A percentile compares a stretch with the other conserved stretches of the same genome.
Evolutionary conservation across 2,888 invertebrate genomes (phyloP).

Genomic region (Cheilosia grossa): DNA sequence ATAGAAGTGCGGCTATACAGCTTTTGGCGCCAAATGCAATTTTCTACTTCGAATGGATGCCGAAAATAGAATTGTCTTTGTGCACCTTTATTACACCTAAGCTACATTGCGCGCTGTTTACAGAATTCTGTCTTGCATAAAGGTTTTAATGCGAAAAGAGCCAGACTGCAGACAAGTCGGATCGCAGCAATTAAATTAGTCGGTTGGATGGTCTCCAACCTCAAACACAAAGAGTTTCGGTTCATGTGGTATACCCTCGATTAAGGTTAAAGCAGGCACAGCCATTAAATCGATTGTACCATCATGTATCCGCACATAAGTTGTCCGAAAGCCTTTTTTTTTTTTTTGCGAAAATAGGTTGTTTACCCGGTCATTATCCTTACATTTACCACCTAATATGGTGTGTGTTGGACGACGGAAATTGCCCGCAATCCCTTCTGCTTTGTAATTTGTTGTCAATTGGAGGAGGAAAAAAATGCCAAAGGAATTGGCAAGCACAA

Average conservation of each 20-base stretch:
- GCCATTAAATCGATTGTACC: not conserved
- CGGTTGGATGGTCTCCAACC: conserved; percentile 25
- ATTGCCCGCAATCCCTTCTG: conserved; percentile 10
- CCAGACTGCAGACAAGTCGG: conserved; percentile 5
- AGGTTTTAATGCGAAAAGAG: not conserved
- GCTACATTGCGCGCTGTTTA: not conserved
- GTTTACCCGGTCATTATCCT: not conserved
- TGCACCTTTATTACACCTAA: not conserved
- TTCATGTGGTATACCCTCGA: not conserved
- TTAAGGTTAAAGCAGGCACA: not conserved
- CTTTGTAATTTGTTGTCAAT: conserved; percentile 39
- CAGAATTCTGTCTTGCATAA: not conserved
- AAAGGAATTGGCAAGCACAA: conserved; percentile 3
- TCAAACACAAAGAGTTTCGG: not conserved
- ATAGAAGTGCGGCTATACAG: not conserved
- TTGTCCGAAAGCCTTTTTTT: conserved; percentile 11
- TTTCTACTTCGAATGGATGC: not conserved
- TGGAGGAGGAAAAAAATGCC: conserved; percentile 1
- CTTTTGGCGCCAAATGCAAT: conserved; percentile 18
- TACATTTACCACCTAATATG: conserved; percentile 14
- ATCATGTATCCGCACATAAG: too few species aligned
- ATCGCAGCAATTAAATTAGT: conserved; percentile 11
- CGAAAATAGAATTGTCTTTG: conserved; percentile 2
- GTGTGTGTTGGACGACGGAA: conserved; percentile 22
- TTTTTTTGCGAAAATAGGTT: conserved; percentile 10